phyloP scores from a whole-genome alignment of 2,113 vertebrate genomes.

The Jaculus jaculus region DNA sequence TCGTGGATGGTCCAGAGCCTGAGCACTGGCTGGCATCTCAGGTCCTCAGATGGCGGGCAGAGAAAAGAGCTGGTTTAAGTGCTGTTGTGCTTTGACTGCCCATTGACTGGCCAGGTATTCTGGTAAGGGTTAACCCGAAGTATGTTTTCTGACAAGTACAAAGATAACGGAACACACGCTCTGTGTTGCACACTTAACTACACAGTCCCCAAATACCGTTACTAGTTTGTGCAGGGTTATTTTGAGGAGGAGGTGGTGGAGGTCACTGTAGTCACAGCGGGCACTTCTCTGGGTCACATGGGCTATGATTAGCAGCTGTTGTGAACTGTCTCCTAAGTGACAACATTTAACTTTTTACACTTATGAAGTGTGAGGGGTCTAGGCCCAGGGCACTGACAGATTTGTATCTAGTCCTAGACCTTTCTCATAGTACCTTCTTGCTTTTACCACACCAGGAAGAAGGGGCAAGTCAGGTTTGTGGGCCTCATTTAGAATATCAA shows the following conservation, averaged over 20 bases:
- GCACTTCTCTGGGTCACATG: neutral
- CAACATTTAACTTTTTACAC: neutral
- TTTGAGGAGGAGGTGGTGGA: neutral
- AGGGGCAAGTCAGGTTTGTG: neutral
- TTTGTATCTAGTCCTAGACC: too few species aligned
- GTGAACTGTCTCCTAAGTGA: neutral
- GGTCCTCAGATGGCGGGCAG: neutral
- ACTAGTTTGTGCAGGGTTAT: neutral
- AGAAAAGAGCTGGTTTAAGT: neutral
- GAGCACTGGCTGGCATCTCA: neutral
- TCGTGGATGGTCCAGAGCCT: neutral
- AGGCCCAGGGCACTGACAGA: neutral
- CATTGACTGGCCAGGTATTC: neutral
- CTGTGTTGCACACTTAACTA: rapidly evolving
- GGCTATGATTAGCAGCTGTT: neutral
- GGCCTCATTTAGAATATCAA: neutral
- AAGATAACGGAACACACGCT: neutral
- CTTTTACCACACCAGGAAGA: neutral
- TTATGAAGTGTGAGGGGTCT: neutral
- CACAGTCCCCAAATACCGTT: neutral
- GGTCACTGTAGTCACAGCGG: neutral
- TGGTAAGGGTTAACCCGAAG: neutral
- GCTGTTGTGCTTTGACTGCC: neutral
- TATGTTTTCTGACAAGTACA: neutral
- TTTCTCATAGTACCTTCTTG: neutral